Conservation (phyloP, 2,797 vertebrate genomes). For the Mionectes olivaceus region DNA sequence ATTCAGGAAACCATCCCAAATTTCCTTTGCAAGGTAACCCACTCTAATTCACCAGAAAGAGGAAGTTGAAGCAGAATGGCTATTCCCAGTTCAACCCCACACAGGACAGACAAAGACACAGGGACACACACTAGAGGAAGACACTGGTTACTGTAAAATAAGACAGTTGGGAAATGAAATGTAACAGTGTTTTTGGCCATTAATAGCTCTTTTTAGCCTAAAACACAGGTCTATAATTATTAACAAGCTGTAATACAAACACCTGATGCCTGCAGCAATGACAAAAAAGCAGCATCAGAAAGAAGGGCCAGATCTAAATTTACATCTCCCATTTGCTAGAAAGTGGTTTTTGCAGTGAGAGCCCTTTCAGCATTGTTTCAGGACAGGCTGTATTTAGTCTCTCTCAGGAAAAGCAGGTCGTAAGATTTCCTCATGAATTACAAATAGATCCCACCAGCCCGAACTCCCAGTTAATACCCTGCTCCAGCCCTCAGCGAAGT, state of each 20-base stretch:
- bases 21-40: slow-evolving; percentile 28
- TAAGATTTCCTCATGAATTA: slow-evolving; percentile 42
- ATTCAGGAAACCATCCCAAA: slow-evolving; percentile 74
- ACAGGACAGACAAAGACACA: neutral
- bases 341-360: slow-evolving; percentile 24
- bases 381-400: neutral
- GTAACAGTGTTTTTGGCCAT: neutral
- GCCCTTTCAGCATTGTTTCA: slow-evolving; percentile 51
- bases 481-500: neutral
- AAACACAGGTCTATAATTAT: neutral
- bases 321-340: slow-evolving; percentile 23
- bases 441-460: slow-evolving; percentile 33
- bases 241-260: neutral
- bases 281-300: neutral
- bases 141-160: neutral
- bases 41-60: slow-evolving; percentile 17
- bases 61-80: slow-evolving; percentile 62
- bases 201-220: neutral
- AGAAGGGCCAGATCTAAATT: slow-evolving; percentile 41
- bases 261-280: neutral
- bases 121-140: slow-evolving; percentile 3
- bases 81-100: slow-evolving; percentile 2
- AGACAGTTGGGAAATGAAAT: neutral
- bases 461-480: neutral
- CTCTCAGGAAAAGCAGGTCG: slow-evolving; percentile 57